Conservation (phyloP, 2,888 invertebrate species). For the Dryomyza anilis region DNA sequence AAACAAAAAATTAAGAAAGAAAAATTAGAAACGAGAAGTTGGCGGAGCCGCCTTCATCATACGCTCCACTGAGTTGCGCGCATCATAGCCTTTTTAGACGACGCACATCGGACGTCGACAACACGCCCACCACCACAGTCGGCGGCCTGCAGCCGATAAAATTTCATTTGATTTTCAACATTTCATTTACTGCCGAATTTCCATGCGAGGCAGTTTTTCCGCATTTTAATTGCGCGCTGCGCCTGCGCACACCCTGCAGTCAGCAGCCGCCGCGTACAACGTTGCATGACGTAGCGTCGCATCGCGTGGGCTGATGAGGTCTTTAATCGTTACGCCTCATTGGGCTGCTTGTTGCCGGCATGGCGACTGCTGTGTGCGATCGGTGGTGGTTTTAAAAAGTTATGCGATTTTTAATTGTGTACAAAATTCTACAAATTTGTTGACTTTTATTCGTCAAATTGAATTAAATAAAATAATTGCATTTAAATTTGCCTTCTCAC, state of each 20-base stretch:
- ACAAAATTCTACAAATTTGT: conserved; percentile 8
- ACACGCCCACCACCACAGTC: neutral
- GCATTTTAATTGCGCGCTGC: neutral
- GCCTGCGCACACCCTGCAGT: neutral
- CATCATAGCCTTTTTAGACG: too few relatives aligned
- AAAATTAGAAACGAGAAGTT: too few relatives aligned
- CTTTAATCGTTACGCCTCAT: neutral
- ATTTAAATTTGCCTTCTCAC: too few relatives aligned
- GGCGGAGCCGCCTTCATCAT: neutral
- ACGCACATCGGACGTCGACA: too few relatives aligned
- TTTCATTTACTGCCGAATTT: too few relatives aligned
- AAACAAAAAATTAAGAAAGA: neutral
- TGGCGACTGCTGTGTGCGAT: too few relatives aligned
- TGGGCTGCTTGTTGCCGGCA: neutral
- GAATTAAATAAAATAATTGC: conserved; percentile 12
- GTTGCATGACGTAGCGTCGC: neutral
- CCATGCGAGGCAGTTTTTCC: neutral
- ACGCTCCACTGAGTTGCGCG: neutral
- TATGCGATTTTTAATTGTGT: neutral
- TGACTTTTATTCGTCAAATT: neutral
- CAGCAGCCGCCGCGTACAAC: neutral
- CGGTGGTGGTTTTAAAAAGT: too few relatives aligned
- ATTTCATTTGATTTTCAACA: too few relatives aligned
- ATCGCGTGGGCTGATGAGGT: neutral
- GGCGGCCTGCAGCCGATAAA: too few relatives aligned